Evolutionary conservation across 2,113 vertebrate genomes (phyloP).

Genomic region (Bagarius yarrelli): DNA sequence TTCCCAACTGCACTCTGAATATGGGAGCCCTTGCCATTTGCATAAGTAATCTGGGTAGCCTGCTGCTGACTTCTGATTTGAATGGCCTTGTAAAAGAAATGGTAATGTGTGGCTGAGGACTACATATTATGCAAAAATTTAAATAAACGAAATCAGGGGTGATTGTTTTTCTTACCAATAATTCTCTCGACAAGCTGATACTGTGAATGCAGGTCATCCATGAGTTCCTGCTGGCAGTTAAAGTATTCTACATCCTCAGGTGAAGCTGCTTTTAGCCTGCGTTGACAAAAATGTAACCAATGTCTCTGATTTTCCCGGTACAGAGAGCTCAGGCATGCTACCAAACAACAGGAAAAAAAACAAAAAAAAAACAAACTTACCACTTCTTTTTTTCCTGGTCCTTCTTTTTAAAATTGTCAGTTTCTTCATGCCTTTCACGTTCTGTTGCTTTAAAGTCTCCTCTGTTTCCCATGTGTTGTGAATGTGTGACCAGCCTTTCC

Average conservation of each 20-base stretch:
- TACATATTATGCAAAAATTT: neutral
- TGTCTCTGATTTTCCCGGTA: neutral
- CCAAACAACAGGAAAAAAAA: neutral
- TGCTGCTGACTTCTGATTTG: constrained; percentile 95
- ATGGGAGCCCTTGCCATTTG: constrained; percentile 96
- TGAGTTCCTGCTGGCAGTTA: constrained; percentile 95
- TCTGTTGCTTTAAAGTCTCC: constrained; percentile 92
- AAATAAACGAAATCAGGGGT: neutral
- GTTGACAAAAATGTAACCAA: neutral
- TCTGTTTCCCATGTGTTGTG: constrained; percentile 99
- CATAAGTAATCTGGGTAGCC: constrained; percentile 98
- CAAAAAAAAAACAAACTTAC: constrained; percentile 69
- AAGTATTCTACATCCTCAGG: constrained; percentile 99
- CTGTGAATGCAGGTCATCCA: constrained; percentile 94
- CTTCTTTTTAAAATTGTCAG: constrained; percentile 98
- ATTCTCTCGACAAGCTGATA: constrained; percentile 97
- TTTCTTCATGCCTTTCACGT: constrained; percentile 98
- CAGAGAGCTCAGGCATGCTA: neutral
- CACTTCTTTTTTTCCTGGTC: constrained; percentile 92
- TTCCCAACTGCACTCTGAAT: constrained; percentile 98
- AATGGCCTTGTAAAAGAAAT: constrained; percentile 79
- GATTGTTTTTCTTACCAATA: constrained; percentile 76
- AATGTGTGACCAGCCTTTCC: constrained; percentile 99
- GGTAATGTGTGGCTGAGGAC: neutral
- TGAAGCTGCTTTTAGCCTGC: constrained; percentile 90